Base-by-base conservation (phyloP, 2,888 invertebrate species). In the Dryococelus australis region DNA sequence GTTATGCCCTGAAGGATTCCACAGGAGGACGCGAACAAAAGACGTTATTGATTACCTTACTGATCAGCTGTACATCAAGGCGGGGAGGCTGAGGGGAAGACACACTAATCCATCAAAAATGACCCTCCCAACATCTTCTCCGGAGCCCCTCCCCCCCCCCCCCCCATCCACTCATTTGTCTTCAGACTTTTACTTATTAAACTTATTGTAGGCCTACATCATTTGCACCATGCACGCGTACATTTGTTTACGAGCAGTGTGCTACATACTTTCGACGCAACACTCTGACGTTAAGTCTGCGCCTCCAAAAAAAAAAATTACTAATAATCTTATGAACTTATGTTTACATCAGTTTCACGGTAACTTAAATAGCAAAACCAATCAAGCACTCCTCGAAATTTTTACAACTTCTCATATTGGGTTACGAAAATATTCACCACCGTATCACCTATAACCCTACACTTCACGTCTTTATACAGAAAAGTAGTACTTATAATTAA, bases 1-100 rank as follows among this genome's bases (percentile, higher is more conserved):
- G 83, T 28, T 83, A 43, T 35, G 83, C 83, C 83, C 83, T 28
- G 28, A 35, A 35, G 83, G 83, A 43, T 24, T 83, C 83, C 28
- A 83, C 35, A 43, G 83, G 83, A 83, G 83, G 83, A 83, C 28
- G 43, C 35, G 83, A 83, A 83, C 83, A 28, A 28, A 83, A 83
- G 83, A 51, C 20, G 85, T 87, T 87, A 87, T 87, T 87, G 87
- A 87, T 87, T 87, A 85, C 87, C 51, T 26, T 28, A 24, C 85
- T 87, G 87, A 87, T 87, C 87, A 87, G 87, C 85, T 85, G 85
- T 85, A 85, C 87, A 87, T 87, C 85, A 87, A 51, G 43, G 83
- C 28, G 83, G 28, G 43, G 83, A 28, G 43, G 83, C 35, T 28
- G 43, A 80, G 83, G 83, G 83, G 83, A 43, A 83, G 83, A n/a